Evolutionary conservation across 2,113 vertebrate genomes (phyloP).

Genomic region (Myrmecobius fasciatus): DNA sequence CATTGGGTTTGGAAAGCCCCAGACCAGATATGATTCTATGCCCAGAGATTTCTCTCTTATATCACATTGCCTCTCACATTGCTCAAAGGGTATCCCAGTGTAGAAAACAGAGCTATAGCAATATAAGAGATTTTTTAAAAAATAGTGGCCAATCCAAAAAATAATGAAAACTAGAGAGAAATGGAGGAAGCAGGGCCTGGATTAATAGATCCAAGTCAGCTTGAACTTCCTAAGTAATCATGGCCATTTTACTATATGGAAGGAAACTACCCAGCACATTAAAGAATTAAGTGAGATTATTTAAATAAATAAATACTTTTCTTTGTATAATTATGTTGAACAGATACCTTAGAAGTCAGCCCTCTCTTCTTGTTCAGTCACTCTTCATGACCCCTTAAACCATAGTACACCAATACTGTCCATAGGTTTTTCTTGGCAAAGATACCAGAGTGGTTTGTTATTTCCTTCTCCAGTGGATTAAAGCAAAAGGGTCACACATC

Average conservation of each 20-base stretch:
- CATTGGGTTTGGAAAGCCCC: too few relatives aligned
- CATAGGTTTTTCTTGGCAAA: not conserved
- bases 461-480: not conserved
- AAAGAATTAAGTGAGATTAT: not conserved
- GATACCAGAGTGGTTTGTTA: not conserved
- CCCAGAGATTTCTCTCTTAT: not conserved
- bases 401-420: not conserved
- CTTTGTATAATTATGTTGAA: not conserved
- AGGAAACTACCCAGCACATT: not conserved
- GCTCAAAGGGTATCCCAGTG: not conserved
- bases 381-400: not conserved
- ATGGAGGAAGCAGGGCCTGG: not conserved
- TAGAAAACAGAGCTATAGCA: not conserved
- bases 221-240: not conserved
- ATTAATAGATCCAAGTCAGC: not conserved
- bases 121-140: not conserved
- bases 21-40: not conserved
- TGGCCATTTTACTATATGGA: not conserved
- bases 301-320: not conserved
- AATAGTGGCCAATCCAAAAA: not conserved
- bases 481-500: not conserved
- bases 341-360: too few relatives aligned
- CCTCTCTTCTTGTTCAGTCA: not conserved
- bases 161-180: not conserved
- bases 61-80: not conserved